phyloP scores from a whole-genome alignment of 2,888 invertebrate genomes.

The Conomelus anceps region DNA sequence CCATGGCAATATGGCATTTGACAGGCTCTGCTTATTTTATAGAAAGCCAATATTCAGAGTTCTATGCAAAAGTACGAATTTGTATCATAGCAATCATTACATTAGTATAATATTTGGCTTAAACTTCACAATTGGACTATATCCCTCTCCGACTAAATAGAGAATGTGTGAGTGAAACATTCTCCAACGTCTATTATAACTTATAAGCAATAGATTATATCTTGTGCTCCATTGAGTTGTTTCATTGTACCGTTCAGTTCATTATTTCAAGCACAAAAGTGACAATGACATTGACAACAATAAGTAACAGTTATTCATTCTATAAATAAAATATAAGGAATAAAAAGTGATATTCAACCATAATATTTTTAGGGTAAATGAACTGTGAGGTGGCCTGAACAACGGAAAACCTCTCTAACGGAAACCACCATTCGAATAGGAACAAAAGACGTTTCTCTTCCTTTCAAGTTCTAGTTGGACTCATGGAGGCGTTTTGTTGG shows the following conservation, averaged over 20 bases:
- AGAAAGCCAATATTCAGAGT: too few species aligned
- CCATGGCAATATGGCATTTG: too few species aligned
- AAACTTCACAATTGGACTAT: too few species aligned
- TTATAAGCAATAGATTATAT: too few species aligned
- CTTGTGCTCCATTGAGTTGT: background rate
- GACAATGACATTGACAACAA: background rate
- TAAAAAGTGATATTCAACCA: background rate
- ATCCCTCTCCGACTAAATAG: too few species aligned
- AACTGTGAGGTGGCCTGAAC: background rate
- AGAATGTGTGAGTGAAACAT: too few species aligned
- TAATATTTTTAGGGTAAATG: background rate
- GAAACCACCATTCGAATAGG: background rate
- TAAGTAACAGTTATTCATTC: background rate
- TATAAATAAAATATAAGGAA: background rate
- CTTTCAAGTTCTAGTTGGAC: background rate
- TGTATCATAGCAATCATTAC: too few species aligned
- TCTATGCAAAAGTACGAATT: too few species aligned
- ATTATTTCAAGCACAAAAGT: background rate
- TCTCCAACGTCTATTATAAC: too few species aligned
- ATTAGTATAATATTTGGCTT: too few species aligned
- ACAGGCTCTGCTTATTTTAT: too few species aligned
- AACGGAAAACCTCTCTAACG: background rate
- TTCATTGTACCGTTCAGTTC: background rate
- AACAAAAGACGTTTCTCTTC: background rate
- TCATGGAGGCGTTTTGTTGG: background rate